Base-by-base conservation (phyloP, 2,113 vertebrate species). In the Cephalopholis sonnerati region DNA sequence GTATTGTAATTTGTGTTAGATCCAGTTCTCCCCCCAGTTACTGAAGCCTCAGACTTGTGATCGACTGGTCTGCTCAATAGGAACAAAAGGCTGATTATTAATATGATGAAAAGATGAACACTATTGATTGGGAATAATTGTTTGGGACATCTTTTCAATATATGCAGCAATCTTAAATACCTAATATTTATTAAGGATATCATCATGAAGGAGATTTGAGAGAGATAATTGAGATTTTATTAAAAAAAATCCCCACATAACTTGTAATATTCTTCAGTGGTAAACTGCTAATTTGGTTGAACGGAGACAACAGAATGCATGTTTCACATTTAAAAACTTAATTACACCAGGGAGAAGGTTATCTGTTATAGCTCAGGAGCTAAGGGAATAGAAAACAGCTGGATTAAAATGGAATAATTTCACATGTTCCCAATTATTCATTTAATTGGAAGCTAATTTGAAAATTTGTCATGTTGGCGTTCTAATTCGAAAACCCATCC, bases 341-440 rank as follows among this genome's bases (percentile, higher is more conserved):
- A 83, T 81, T 81, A 74, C 58, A 81, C 7, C 24, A 46, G n/a
- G 24, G 29, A 64, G 16, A 29, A 17, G 17, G 16, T 79, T 70
- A 83, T 82, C 81, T 80, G 71, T 64, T 88, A 70, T 71, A 83
- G 81, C 81, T 77, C 79, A 79, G 79, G 81, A 82, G 87, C 79
- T 66, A 9, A 22, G 75, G 66, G 67, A 85, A 83, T 62, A 74
- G 27, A 73, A 87, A 80, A 76, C 62, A 79, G 77, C 53, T 77
- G 55, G 32, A 85, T 69, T 74, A 50, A 85, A 66, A 69, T 62
- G 3, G 17, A 68, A 74, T 67, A 12, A 74, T 66, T 75, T n/a
- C 3, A 17, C 44, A 57, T 61, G 44, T 50, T 71, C 15, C 15
- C 68, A 66, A 76, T 83, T 64, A 83, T 70, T 84, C 61, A 71